Evolutionary conservation across 2,888 invertebrate genomes (phyloP), one percentile per base, ranked within the genome.

Genomic region (Melipona bicolor): DNA sequence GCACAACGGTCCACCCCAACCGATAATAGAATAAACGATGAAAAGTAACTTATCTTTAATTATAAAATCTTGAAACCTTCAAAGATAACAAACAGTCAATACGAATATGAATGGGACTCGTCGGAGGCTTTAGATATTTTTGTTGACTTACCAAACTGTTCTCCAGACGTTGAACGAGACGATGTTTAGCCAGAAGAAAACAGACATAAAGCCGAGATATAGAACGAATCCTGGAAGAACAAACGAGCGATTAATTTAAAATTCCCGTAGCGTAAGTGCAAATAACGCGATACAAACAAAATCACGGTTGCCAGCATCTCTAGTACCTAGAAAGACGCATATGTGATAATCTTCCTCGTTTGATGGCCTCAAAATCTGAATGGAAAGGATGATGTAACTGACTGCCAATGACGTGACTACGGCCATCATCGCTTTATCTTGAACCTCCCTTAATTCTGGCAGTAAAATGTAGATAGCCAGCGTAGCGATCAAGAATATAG

Each of bases 171-270:
- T 97, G 87, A 97, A 96, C 59, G 96, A 95, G 43, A 97, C 96
- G 11, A 96, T 95, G 90, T 96, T 97, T 94, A 97, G 95, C 97
- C 97, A 97, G 92, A 97, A 96, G 94, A 97, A 97, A n/a, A 96
- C 96, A 2, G 96, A 95, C 92, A 97, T 94, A 95, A 96, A 96
- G 93, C 96, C 96, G 86, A 95, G 95, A 91, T 96, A 96, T 15
- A 96, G 94, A 19, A 95, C 89, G 89, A 96, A 96, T 21, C 96
- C 96, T 96, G 91, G 86, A 24, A 11, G n/a, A 95, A 92, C 4
- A 52, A 62, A 27, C 17, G 2, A 52, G 56, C 24, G 36, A 24
- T 52, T 4, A 2, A 27, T 32, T 17, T 0, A 9, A 61, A 3
- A 4, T 17, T 15, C 0, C 4, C 21, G 49, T 17, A 6, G 13